Percentiles rank a stretch among this genome's conserved stretches.
phyloP scores from a whole-genome alignment of 2,797 vertebrate species.

The Alcedo atthis region DNA sequence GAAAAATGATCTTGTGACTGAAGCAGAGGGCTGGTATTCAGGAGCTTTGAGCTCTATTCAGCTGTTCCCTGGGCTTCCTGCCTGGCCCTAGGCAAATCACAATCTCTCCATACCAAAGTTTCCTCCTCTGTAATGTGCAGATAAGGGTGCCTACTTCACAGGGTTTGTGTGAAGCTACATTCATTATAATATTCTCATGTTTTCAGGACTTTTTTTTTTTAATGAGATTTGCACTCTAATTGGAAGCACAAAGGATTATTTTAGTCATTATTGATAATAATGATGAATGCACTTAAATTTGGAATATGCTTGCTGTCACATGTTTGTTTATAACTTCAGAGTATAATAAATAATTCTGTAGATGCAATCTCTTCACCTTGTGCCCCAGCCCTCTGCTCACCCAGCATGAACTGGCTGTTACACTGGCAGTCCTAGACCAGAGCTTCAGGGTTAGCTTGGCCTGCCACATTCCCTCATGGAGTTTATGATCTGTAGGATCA shows the following conservation, averaged over 20 bases:
- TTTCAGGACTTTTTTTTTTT: neutral
- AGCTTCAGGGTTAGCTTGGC: slow-evolving; percentile 30
- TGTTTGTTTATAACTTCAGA: slow-evolving; percentile 44
- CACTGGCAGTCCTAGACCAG: neutral
- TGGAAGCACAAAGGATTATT: slow-evolving; percentile 17
- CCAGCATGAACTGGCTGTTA: slow-evolving; percentile 19
- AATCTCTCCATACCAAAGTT: slow-evolving; percentile 8
- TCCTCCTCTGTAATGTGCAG: slow-evolving; percentile 36
- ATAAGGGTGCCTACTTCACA: slow-evolving; percentile 46
- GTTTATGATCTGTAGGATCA: neutral
- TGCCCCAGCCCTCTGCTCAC: slow-evolving; percentile 26
- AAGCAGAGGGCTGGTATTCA: neutral
- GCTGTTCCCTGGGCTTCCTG: neutral
- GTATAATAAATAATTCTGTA: slow-evolving; percentile 54
- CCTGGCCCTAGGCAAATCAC: neutral
- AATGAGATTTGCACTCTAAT: neutral
- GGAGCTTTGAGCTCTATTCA: neutral
- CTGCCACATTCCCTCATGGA: neutral
- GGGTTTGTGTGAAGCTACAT: neutral
- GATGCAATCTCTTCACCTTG: slow-evolving; percentile 39
- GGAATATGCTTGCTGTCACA: slow-evolving; percentile 25
- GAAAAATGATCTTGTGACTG: neutral
- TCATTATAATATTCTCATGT: neutral
- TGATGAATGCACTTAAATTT: slow-evolving; percentile 8
- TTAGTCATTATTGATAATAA: slow-evolving; percentile 1